Evolutionary conservation across 1,140 invertebrate species (phyloP).

Genomic region (Melanaphis sacchari): DNA sequence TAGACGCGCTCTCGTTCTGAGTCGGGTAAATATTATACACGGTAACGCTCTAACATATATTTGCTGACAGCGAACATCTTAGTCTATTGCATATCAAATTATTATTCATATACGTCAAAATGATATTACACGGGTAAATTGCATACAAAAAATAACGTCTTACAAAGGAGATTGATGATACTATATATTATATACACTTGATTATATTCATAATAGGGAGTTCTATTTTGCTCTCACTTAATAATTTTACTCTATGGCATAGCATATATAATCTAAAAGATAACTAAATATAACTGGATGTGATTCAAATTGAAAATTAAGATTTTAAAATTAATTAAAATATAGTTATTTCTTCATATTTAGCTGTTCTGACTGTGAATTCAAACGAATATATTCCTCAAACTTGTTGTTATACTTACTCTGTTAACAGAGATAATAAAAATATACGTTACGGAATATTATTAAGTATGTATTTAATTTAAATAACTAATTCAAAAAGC

Average conservation of each 20-base stretch:
- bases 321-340: neutral
- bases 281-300: too few species aligned
- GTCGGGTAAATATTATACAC: neutral
- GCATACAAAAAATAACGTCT: neutral
- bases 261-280: neutral
- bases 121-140: neutral
- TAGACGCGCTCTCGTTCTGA: too few species aligned
- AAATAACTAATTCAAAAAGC: neutral
- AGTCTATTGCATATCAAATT: neutral
- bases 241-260: neutral
- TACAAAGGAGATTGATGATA: slow-evolving; percentile 14
- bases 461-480: neutral
- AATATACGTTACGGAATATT: neutral
- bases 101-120: neutral
- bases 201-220: slow-evolving; percentile 16
- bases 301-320: neutral
- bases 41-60: neutral
- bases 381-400: neutral
- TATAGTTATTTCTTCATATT: neutral
- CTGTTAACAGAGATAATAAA: neutral
- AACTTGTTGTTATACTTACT: neutral
- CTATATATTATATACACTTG: neutral
- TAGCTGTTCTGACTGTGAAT: neutral
- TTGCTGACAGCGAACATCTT: neutral
- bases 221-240: neutral